Percentiles rank a stretch among this genome's conserved stretches.
Conservation (phyloP, 1,140 invertebrate species). For the Augochlora pura region DNA sequence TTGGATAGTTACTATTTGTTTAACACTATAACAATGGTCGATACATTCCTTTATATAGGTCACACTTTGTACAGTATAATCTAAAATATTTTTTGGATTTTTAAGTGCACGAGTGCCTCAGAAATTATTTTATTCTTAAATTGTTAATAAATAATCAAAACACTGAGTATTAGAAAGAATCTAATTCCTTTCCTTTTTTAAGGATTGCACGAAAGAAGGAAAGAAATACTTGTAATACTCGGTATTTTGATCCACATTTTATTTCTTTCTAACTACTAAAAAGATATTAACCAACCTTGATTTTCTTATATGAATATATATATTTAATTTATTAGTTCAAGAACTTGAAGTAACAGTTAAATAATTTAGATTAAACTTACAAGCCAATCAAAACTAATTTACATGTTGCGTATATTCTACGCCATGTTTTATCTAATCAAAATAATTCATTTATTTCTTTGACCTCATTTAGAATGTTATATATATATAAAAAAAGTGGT, state of each 20-base stretch:
- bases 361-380: conserved; percentile 46
- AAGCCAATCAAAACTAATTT: conserved; percentile 68
- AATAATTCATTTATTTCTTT: conserved; percentile 55
- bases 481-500: not conserved
- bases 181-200: conserved; percentile 2
- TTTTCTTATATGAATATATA: conserved; percentile 20
- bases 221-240: conserved; percentile 1
- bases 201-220: not conserved
- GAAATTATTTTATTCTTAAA: conserved; percentile 32
- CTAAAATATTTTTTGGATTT: conserved; percentile 13
- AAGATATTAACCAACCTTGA: conserved; percentile 6
- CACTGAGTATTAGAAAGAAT: not conserved
- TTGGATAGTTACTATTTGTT: conserved; percentile 43
- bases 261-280: conserved; percentile 18
- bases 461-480: conserved; percentile 26
- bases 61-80: conserved; percentile 20
- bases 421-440: conserved; percentile 65
- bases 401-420: conserved; percentile 47
- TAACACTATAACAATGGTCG: conserved; percentile 47
- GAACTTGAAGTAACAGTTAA: conserved; percentile 29
- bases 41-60: conserved; percentile 57
- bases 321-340: conserved; percentile 45
- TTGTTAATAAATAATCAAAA: conserved; percentile 11
- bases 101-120: conserved; percentile 23
- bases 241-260: conserved; percentile 14